Evolutionary conservation across 2,797 vertebrate genomes (phyloP).

Genomic region (Pseudocheirus occidentalis): DNA sequence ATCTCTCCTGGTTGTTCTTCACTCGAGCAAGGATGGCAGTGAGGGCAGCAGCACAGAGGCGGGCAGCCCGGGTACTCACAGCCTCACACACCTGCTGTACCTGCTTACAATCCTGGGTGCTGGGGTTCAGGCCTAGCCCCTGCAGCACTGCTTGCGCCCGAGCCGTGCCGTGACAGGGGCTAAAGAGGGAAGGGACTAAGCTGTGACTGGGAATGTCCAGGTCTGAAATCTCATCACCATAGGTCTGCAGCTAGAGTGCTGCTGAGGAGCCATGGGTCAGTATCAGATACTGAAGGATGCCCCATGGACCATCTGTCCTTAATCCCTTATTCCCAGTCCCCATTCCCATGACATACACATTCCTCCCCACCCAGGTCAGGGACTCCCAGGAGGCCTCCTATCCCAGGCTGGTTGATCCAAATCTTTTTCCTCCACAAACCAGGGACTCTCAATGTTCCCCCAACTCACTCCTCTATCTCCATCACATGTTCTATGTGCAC

Average conservation of each 20-base stretch:
- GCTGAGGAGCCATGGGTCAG: accelerated
- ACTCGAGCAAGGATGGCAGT: constrained; percentile 86
- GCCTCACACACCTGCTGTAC: constrained; percentile 85
- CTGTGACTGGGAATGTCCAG: background rate
- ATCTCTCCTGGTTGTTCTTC: constrained; percentile 79
- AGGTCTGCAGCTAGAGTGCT: accelerated
- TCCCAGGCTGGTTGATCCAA: background rate
- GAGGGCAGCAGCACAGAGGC: constrained; percentile 87
- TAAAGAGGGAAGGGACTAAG: constrained; percentile 10
- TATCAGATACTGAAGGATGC: background rate
- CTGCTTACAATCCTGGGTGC: constrained; percentile 73
- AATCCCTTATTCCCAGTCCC: background rate
- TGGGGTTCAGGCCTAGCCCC: constrained; percentile 80
- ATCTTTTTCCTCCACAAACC: background rate
- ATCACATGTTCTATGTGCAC: constrained; percentile 82
- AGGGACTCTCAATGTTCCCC: background rate
- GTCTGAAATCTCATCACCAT: accelerated
- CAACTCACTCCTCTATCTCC: constrained; percentile 86
- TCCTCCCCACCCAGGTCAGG: background rate
- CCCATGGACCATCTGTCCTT: background rate
- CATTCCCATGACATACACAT: background rate
- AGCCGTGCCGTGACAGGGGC: constrained; percentile 59
- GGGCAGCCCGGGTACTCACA: constrained; percentile 84
- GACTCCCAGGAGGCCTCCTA: background rate
- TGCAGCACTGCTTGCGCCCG: constrained; percentile 75